Evolutionary conservation across 1,140 invertebrate species (phyloP).

Genomic region (Ptiloglossa arizonensis): DNA sequence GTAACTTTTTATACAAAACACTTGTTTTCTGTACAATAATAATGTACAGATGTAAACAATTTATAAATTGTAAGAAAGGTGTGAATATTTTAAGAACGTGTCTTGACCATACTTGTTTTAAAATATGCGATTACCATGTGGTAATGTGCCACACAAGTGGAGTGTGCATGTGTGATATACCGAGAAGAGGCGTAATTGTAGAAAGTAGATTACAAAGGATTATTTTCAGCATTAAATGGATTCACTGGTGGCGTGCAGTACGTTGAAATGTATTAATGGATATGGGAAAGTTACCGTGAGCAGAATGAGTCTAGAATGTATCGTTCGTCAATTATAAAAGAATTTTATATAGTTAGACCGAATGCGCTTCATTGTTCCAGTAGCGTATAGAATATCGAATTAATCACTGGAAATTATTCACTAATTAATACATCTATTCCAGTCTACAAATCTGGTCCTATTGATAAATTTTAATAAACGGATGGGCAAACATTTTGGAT

Average conservation of each 20-base stretch:
- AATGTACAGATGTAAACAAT: neutral
- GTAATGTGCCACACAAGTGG: neutral
- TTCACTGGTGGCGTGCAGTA: slow-evolving; percentile 34
- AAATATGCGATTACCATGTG: neutral
- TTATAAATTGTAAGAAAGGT: neutral
- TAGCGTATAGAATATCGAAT: slow-evolving; percentile 27
- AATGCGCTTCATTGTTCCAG: slow-evolving; percentile 11
- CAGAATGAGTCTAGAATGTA: slow-evolving; percentile 40
- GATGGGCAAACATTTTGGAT: too few relatives aligned
- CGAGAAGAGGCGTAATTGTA: neutral
- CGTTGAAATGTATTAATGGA: slow-evolving; percentile 58
- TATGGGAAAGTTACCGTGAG: slow-evolving; percentile 17
- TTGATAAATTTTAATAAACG: too few relatives aligned
- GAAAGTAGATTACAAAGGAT: slow-evolving; percentile 54
- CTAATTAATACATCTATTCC: neutral
- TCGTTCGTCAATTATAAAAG: slow-evolving; percentile 48
- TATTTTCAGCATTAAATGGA: slow-evolving; percentile 57
- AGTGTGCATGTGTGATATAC: neutral
- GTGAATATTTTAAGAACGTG: neutral
- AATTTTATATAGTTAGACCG: slow-evolving; percentile 30
- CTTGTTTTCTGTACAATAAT: neutral
- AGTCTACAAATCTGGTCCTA: too few relatives aligned
- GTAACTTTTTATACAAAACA: too few relatives aligned
- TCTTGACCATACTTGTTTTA: neutral
- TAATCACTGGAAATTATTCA: slow-evolving; percentile 41